Percentiles rank a stretch among this genome's conserved stretches.
phyloP scores from a whole-genome alignment of 2,113 vertebrate genomes.

The Leptosomus discolor region DNA sequence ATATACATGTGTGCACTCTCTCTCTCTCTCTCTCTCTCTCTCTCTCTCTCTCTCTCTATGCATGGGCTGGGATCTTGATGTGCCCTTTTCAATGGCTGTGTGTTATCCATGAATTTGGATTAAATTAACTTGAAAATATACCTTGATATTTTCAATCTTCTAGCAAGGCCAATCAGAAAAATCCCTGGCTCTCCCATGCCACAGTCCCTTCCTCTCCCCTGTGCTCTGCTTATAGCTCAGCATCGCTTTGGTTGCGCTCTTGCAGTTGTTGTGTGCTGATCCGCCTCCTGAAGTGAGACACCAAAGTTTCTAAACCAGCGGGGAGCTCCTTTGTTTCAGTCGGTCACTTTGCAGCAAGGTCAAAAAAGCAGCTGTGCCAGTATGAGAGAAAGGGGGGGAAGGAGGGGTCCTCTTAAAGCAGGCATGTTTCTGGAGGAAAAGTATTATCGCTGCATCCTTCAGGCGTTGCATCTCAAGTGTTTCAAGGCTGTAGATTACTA shows the following conservation, averaged over 20 bases:
- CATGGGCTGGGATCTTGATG: neutral
- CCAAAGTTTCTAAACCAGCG: neutral
- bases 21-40: neutral
- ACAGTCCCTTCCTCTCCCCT: neutral
- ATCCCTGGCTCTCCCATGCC: neutral
- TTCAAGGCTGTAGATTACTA: neutral
- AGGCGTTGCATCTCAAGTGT: neutral
- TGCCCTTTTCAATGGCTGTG: neutral
- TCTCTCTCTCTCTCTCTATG: neutral
- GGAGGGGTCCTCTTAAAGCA: neutral
- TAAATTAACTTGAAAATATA: neutral
- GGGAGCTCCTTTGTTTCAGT: neutral
- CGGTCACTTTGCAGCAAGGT: neutral
- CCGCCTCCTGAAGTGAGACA: neutral
- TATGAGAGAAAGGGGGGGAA: neutral
- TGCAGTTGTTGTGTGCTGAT: neutral
- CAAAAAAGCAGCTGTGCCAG: neutral
- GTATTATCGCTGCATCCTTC: neutral
- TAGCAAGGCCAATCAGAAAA: neutral
- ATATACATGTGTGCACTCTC: neutral
- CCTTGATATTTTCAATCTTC: neutral
- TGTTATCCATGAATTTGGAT: neutral
- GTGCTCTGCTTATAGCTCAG: neutral
- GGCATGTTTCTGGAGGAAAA: neutral
- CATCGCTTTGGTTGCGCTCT: fast-evolving